Base-by-base conservation (phyloP, 2,888 invertebrate species). In the Cryptophagus acutangulus region DNA sequence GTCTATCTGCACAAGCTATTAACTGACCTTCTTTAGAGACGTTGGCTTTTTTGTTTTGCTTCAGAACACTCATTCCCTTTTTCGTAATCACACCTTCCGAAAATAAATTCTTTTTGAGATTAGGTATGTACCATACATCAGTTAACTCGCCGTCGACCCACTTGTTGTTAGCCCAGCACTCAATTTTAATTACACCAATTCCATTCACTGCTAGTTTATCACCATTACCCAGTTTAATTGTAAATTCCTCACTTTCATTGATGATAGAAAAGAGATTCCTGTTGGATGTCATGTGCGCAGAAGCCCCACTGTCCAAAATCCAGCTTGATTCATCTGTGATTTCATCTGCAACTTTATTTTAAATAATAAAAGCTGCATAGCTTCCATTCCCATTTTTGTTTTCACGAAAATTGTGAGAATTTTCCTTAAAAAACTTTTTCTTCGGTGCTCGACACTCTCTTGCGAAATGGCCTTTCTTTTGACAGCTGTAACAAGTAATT, bases 21-120 rank as follows among this genome's bases (percentile, higher is more conserved):
- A 49, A 4, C 2, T 31, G 30, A 4, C 36, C 40, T 17, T 43
- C 33, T 5, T 54, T 38, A 17, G 20, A 26, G 4, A 59, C 44
- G 30, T 48, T 38, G 3, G 54, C 55, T 8, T 25, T 1, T 6
- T 42, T 16, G 5, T 37, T 36, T 17, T 55, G 52, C 33, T 62
- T 63, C 0, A 57, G 18, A 9, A 61, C 53, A 2, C 17, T 26
- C 46, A 58, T 58, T 1, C 54, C 54, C 45, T 57, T 55, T 9
- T 51, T 44, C 2, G 53, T 59, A 1, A 51, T 40, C 1, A 38
- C 54, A 1, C 62, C 63, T 43, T 64, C 62, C 1, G 62, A 66
- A 39, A 66, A 63, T 8, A 66, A 35, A 37, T 65, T 64, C 46
- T 57, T 57, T 9, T 46, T 31, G 9, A 66, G 43, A 0, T 45